A percentile compares a stretch with the other conserved stretches of the same genome.
These are phyloP conservation scores for Gortyna flavago DNA, from an alignment of 2,888 invertebrate genomes.

Conservation along the genomic window DNA sequence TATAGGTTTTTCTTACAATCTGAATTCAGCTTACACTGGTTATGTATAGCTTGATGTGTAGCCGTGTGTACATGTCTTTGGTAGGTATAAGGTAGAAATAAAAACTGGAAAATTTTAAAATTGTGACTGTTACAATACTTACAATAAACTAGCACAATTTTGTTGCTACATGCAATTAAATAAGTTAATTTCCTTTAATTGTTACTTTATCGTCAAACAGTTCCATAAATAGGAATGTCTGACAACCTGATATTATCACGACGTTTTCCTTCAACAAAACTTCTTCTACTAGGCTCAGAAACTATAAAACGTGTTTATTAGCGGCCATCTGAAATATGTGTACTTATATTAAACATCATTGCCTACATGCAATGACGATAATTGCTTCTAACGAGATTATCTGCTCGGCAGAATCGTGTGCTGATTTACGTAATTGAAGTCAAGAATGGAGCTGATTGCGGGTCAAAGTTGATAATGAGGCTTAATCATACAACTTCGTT, in stretches of 20 bases:
- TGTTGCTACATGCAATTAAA: slow-evolving; percentile 28
- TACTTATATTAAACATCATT: slow-evolving; percentile 52
- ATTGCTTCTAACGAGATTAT: slow-evolving; percentile 65
- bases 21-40: no score
- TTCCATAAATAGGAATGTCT: slow-evolving; percentile 51
- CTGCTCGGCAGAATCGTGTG: slow-evolving; percentile 52
- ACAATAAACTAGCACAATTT: slow-evolving; percentile 19
- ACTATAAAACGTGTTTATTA: slow-evolving; percentile 47
- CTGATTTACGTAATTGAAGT: slow-evolving; percentile 62
- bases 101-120: neutral
- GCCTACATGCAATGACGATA: slow-evolving; percentile 53
- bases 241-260: slow-evolving; percentile 54
- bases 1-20: no score
- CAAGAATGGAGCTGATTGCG: slow-evolving; percentile 54
- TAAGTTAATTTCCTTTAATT: slow-evolving; percentile 36
- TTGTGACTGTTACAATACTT: slow-evolving; percentile 5
- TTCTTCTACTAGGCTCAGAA: slow-evolving; percentile 38
- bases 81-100: neutral
- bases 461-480: slow-evolving; percentile 62
- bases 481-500: slow-evolving; percentile 36
- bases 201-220: slow-evolving; percentile 43
- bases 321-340: slow-evolving; percentile 41
- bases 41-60: no score
- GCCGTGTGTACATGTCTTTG: neutral
- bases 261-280: slow-evolving; percentile 56